These are phyloP conservation scores for Tolypeutes matacus DNA, from an alignment of 2,797 vertebrate species.

Conservation along the genomic window DNA sequence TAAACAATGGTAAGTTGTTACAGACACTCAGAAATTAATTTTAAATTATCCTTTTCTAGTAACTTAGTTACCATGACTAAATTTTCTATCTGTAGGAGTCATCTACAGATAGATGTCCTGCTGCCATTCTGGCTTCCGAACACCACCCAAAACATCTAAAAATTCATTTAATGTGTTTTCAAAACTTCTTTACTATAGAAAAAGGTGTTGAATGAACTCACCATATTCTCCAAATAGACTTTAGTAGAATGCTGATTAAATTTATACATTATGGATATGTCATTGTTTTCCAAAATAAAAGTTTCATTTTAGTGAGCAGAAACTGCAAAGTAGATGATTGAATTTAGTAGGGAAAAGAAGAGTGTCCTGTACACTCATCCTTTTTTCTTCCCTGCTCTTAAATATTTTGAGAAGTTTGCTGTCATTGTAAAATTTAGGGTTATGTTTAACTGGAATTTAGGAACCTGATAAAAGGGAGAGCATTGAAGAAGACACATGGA, in stretches of 20 bases:
- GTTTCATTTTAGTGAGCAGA: not conserved
- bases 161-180: not conserved
- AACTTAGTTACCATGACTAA: not conserved
- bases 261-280: not conserved
- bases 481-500: not conserved
- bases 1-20: not conserved
- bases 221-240: slow-evolving; percentile 5
- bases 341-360: not conserved
- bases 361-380: not conserved
- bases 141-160: not conserved
- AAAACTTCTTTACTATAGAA: not conserved
- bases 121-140: not conserved
- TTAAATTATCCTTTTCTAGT: not conserved
- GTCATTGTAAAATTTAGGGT: not conserved
- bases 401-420: slow-evolving; percentile 16
- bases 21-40: slow-evolving; percentile 26
- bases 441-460: not conserved
- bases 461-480: not conserved
- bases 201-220: not conserved
- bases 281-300: not conserved
- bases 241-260: slow-evolving; percentile 30
- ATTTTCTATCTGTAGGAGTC: not conserved
- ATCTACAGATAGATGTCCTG: not conserved
- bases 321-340: not conserved
- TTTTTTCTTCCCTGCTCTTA: not conserved